Conservation (phyloP, 2,888 invertebrate species). For the Suillia variegata region DNA sequence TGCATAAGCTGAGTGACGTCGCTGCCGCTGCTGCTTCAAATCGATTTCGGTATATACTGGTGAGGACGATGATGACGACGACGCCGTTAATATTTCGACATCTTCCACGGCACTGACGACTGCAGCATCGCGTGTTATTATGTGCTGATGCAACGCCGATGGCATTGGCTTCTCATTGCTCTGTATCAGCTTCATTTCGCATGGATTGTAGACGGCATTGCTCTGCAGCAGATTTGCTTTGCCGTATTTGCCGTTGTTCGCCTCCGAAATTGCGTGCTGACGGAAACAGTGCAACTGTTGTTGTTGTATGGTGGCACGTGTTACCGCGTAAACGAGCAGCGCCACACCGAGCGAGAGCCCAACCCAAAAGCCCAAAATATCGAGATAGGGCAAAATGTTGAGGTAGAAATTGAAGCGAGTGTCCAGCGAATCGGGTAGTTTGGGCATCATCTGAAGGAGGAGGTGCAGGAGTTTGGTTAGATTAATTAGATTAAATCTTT, state of each 20-base stretch:
- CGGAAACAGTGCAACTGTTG: no score
- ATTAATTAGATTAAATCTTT: no score
- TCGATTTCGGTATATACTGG: constrained; percentile 19
- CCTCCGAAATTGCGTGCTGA: constrained; percentile 46
- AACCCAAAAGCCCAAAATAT: constrained; percentile 60
- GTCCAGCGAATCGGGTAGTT: constrained; percentile 68
- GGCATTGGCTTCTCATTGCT: constrained; percentile 33
- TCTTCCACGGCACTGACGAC: constrained; percentile 30
- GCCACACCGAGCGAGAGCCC: constrained; percentile 46
- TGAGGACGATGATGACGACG: constrained; percentile 13
- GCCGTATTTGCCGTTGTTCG: constrained; percentile 44
- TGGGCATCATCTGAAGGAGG: constrained; percentile 74
- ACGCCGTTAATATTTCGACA: constrained; percentile 18
- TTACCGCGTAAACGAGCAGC: constrained; percentile 52
- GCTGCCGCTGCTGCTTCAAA: constrained; percentile 28
- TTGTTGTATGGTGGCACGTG: constrained; percentile 52
- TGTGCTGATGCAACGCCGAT: constrained; percentile 30
- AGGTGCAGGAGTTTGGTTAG: neutral
- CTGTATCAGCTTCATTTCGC: constrained; percentile 52
- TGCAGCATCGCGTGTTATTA: constrained; percentile 31
- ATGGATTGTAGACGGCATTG: constrained; percentile 50
- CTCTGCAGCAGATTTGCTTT: constrained; percentile 45
- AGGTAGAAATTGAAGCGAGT: constrained; percentile 75
- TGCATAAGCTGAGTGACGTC: constrained; percentile 39
- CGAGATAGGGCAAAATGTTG: constrained; percentile 71